Evolutionary conservation across 2,113 vertebrate species (phyloP).

Genomic region (Anser cygnoides): DNA sequence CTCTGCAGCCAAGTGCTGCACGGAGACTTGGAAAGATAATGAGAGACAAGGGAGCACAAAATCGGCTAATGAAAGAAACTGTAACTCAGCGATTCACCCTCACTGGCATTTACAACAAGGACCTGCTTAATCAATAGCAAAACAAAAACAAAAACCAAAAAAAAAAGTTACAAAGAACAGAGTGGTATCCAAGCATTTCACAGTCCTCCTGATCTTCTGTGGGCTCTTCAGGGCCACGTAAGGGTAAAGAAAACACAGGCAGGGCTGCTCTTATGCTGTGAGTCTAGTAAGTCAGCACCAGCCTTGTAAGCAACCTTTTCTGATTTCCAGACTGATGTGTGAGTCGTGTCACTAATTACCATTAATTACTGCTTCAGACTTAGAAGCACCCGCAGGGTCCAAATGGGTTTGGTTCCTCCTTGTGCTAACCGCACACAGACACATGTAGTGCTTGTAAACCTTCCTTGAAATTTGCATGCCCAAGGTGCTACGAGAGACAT

Average conservation of each 20-base stretch:
- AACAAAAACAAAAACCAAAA: too few species aligned
- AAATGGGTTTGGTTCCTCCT: neutral
- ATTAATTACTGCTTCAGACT: neutral
- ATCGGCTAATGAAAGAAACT: neutral
- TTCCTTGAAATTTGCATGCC: neutral
- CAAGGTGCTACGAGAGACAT: neutral
- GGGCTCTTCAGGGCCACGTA: neutral
- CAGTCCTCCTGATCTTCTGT: neutral
- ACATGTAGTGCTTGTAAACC: rapidly evolving
- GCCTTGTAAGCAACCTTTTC: neutral
- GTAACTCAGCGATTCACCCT: neutral
- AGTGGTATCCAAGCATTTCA: neutral
- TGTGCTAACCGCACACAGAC: rapidly evolving
- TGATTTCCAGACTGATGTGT: neutral
- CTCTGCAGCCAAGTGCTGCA: neutral
- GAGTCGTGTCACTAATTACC: neutral
- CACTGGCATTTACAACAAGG: neutral
- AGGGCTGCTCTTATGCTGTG: neutral
- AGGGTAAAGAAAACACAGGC: neutral
- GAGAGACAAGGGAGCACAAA: constrained; percentile 17
- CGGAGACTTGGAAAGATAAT: neutral
- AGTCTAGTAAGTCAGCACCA: neutral
- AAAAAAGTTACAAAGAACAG: neutral
- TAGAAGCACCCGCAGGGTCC: neutral
- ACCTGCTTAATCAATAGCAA: neutral